A percentile compares a stretch with the other conserved stretches of the same genome.
These are phyloP conservation scores for Spodoptera picta DNA, from an alignment of 2,888 invertebrate species.

Conservation along the genomic window DNA sequence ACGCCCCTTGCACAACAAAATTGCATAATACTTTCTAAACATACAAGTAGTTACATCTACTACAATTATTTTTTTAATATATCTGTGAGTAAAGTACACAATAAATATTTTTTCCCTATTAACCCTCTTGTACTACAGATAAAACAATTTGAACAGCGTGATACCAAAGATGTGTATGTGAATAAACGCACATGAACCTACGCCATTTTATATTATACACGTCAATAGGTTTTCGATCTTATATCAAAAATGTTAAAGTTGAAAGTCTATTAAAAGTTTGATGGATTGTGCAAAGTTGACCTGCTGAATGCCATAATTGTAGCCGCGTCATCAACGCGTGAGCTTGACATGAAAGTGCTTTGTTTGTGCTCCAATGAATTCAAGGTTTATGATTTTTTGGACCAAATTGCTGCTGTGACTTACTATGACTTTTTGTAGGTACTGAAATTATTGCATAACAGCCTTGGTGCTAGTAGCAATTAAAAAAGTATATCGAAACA, in stretches of 20 bases:
- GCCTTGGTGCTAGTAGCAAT: too few species aligned
- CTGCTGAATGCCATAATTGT: conserved; percentile 35
- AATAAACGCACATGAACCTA: too few species aligned
- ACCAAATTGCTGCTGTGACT: neutral
- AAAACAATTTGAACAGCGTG: conserved; percentile 46
- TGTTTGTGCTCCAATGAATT: conserved; percentile 22
- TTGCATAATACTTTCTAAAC: neutral
- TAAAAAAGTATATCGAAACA: too few species aligned
- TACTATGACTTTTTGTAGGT: too few species aligned
- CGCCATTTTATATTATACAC: too few species aligned
- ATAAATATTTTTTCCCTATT: neutral
- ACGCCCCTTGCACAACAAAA: conserved; percentile 7
- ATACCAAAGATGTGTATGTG: conserved; percentile 26
- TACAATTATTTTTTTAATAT: neutral
- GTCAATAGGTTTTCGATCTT: too few species aligned
- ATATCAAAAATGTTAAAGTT: too few species aligned
- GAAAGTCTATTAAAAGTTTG: too few species aligned
- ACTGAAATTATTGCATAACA: too few species aligned
- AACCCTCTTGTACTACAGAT: conserved; percentile 27
- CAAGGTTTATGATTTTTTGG: conserved; percentile 18
- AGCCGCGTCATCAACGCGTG: conserved; percentile 34
- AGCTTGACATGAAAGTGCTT: conserved; percentile 37
- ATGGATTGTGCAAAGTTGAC: too few species aligned
- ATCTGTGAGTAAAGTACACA: neutral
- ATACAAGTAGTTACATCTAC: neutral